phyloP scores from a whole-genome alignment of 2,797 vertebrate species.

The Syncerus caffer region DNA sequence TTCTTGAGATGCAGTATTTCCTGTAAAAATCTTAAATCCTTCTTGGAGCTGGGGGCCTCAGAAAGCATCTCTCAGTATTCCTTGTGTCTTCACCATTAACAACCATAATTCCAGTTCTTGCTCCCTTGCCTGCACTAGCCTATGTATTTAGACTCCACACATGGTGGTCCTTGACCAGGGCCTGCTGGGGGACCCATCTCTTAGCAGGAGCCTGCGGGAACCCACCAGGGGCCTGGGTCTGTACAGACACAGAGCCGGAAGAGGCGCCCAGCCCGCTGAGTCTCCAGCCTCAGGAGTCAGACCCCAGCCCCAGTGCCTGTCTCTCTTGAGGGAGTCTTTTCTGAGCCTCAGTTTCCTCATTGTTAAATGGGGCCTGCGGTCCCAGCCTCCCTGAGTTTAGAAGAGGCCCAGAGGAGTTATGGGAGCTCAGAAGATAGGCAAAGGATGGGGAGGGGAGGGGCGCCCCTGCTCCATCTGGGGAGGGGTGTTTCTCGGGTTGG shows the following conservation, averaged over 20 bases:
- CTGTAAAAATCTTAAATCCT: background rate
- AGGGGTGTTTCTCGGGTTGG: background rate
- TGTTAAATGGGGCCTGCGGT: background rate
- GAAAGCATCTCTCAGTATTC: background rate
- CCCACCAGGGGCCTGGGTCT: background rate
- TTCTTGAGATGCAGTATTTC: background rate
- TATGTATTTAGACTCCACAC: background rate
- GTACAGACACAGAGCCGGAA: background rate
- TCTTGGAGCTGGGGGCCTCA: background rate
- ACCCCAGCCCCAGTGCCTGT: background rate
- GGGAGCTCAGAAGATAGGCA: background rate
- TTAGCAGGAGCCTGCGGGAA: background rate
- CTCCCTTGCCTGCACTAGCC: background rate
- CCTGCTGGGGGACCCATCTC: background rate
- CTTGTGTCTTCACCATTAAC: background rate
- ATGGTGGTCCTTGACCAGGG: background rate
- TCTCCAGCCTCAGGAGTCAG: background rate
- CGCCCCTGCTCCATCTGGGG: too few species aligned
- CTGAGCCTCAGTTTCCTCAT: background rate
- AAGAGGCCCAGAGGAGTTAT: background rate
- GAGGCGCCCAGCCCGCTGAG: rapidly evolving
- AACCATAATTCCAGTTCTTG: background rate
- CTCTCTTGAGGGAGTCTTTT: background rate
- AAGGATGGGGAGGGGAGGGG: background rate
- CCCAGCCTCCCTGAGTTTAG: background rate